These are phyloP conservation scores for Lasioglossum oenotherae DNA, from an alignment of 2,888 invertebrate species.

Conservation along the genomic window DNA sequence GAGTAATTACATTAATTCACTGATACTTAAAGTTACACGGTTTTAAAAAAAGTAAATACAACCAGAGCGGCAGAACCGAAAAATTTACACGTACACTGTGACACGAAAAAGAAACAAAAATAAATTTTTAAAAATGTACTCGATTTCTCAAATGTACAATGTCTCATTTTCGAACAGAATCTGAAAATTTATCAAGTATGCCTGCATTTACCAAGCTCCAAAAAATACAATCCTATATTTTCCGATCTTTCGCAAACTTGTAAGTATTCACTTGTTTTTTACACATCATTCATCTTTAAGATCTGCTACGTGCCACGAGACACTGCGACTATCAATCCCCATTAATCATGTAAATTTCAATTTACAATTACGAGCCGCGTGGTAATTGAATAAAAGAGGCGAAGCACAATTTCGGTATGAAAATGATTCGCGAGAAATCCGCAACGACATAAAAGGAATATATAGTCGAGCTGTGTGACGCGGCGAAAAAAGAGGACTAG, in stretches of 20 bases:
- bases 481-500: background rate
- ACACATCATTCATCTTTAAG: background rate
- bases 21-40: no score
- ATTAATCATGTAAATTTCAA: background rate
- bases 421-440: background rate
- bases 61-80: no score
- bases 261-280: background rate
- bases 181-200: background rate
- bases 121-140: no score
- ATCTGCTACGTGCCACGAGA: no score
- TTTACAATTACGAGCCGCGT: background rate
- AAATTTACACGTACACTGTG: no score
- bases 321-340: background rate
- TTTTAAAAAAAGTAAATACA: no score
- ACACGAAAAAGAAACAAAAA: background rate
- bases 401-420: background rate
- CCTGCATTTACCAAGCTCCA: background rate
- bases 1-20: no score
- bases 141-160: no score
- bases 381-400: background rate
- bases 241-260: background rate
- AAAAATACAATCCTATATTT: background rate
- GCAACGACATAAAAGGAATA: background rate
- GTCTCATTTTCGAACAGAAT: no score
- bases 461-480: background rate